Evolutionary conservation across 30 jellyfish, hydroid and myxozoan genomes (phyloP).

Genomic region (Hydractinia echinata): DNA sequence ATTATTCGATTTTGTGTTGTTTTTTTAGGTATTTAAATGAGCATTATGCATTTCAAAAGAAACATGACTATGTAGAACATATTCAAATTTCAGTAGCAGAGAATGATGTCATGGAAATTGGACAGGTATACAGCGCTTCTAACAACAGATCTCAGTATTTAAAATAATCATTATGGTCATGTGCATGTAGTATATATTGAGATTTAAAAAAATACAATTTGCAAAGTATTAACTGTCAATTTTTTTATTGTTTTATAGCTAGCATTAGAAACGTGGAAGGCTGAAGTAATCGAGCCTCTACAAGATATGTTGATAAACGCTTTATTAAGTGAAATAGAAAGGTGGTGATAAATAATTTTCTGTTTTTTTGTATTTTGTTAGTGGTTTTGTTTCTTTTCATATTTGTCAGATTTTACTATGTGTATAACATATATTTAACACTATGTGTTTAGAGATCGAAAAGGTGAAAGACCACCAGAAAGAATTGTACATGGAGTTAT

Average conservation of each 20-base stretch:
- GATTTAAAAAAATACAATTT: neutral
- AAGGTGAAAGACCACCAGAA: slow-evolving; percentile 73
- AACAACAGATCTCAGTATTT: too few species aligned
- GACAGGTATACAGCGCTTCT: slow-evolving; percentile 44
- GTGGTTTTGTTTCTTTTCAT: neutral
- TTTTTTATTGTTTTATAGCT: slow-evolving; percentile 31
- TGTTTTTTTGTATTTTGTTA: neutral
- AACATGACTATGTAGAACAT: slow-evolving; percentile 52
- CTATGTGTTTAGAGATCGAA: slow-evolving; percentile 69
- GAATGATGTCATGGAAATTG: slow-evolving; percentile 49
- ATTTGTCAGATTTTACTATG: neutral
- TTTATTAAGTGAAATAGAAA: slow-evolving; percentile 43
- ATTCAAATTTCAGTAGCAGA: slow-evolving; percentile 31
- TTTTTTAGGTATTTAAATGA: slow-evolving; percentile 59
- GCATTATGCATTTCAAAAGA: slow-evolving; percentile 47
- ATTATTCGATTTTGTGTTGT: neutral
- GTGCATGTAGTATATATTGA: too few species aligned
- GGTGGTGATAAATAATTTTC: slow-evolving; percentile 27
- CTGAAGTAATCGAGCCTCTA: slow-evolving; percentile 43
- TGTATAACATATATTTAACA: neutral
- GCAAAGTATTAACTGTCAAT: neutral
- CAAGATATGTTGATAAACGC: slow-evolving; percentile 50
- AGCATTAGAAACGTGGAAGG: slow-evolving; percentile 76
- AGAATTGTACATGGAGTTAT: slow-evolving; percentile 72
- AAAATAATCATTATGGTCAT: too few species aligned